Conservation (phyloP, 23 tunicate genomes). For the Trididemnum nubilum region DNA sequence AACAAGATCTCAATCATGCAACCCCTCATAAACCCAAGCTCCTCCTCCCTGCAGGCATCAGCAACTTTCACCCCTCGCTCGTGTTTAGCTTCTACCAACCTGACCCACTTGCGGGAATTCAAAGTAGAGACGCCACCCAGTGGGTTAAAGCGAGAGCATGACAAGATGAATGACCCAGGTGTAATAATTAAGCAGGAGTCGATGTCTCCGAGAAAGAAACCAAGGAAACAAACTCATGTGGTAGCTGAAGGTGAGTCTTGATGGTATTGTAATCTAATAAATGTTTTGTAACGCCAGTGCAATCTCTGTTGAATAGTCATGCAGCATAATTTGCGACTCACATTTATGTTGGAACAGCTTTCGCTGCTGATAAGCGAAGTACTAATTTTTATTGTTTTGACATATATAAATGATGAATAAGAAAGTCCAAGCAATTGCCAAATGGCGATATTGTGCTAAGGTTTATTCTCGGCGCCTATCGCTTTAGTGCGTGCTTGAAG, state of each 20-base stretch:
- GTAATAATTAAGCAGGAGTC: not conserved
- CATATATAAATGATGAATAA: no score
- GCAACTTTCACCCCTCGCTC: not conserved
- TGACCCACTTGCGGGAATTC: not conserved
- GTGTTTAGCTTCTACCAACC: not conserved
- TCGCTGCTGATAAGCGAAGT: not conserved
- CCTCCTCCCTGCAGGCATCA: not conserved
- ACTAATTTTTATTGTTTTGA: no score
- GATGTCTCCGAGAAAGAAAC: slow-evolving; percentile 86
- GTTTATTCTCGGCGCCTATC: no score
- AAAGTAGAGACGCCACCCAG: slow-evolving; percentile 24
- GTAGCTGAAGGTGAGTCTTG: slow-evolving; percentile 90
- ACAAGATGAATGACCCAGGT: slow-evolving; percentile 21
- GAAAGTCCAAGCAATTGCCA: no score
- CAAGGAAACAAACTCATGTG: slow-evolving; percentile 86
- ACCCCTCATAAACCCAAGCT: not conserved
- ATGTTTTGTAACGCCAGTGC: not conserved
- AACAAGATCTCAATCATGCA: not conserved
- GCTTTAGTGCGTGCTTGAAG: no score
- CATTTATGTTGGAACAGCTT: not conserved
- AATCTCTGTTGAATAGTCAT: not conserved
- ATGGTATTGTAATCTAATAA: no score
- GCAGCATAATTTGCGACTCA: no score
- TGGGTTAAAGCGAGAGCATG: slow-evolving; percentile 57
- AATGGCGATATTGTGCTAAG: no score